Evolutionary conservation across 1,140 invertebrate species (phyloP), one percentile per base, ranked within the genome.

Genomic region (Galleria mellonella): DNA sequence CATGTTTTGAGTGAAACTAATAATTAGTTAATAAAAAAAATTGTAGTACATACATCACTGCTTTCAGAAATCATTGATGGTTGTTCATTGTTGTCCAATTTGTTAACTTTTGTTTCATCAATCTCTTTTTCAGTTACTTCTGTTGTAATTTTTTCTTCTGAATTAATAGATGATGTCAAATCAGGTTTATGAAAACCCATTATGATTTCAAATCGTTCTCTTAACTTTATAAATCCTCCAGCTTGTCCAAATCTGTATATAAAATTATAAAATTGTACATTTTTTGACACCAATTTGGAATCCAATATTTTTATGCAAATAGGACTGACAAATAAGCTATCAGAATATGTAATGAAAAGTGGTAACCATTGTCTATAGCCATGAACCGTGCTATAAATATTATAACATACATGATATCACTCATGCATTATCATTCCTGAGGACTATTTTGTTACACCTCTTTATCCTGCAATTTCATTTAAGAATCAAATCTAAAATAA

Each of bases 161-260:
- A 68, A 40, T 65, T 76, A 4, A 75, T 43, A 11, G 82, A 78
- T 39, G 73, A 57, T 40, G 81, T 82, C 35, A 83, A 46, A 38
- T 87, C 86, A 37, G 66, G 56, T 47, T 83, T 85, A 53, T 79
- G 74, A 52, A 73, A 82, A 4, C 82, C 82, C 73, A 83, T 85
- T 47, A 85, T 83, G 30, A 48, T 58, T 60, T 94, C 92, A 89
- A 98, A 98, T 70, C 97, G 89, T 69, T 97, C 94, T 40, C 95
- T 86, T 41, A 98, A 79, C 67, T 94, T 93, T 69, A 95, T 90
- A 87, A 99, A 99, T 51, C 97, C 97, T 51, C 92, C 92, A 33
- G 94, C 87, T 65, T 91, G 90, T 11, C 97, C 97, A 88, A 98
- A 98, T 70, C 91, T 92, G 52, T 14, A 84, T 84, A 43, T 51